Evolutionary conservation across 1,140 invertebrate genomes (phyloP).

Genomic region (Drosophila pectinifera): DNA sequence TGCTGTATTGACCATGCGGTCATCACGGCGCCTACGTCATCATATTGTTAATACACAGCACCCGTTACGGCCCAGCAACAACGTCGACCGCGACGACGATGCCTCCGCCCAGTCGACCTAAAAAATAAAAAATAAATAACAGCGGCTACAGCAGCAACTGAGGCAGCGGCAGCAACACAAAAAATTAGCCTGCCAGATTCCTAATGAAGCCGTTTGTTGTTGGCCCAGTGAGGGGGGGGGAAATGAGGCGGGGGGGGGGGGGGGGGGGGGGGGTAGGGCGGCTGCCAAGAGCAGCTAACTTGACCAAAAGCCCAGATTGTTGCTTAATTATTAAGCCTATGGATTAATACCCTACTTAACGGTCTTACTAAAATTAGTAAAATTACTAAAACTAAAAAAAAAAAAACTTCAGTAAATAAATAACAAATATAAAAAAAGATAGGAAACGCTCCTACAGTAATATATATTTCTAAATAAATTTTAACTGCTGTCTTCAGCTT

Average conservation of each 20-base stretch:
- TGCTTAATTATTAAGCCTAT: slow-evolving; percentile 5
- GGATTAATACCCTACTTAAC: too few species aligned
- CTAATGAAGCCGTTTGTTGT: slow-evolving; percentile 35
- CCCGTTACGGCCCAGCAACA: slow-evolving; percentile 67
- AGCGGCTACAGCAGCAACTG: slow-evolving; percentile 28
- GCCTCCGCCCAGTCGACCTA: slow-evolving; percentile 53
- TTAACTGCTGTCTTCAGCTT: too few species aligned
- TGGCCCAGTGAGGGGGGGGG: slow-evolving; percentile 5
- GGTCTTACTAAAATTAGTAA: too few species aligned
- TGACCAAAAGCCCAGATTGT: not conserved
- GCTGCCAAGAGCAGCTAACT: slow-evolving; percentile 3
- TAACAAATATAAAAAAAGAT: not conserved
- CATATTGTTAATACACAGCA: slow-evolving; percentile 51
- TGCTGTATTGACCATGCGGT: slow-evolving; percentile 51
- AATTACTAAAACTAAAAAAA: too few species aligned
- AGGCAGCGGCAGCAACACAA: slow-evolving; percentile 17
- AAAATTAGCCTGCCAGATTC: slow-evolving; percentile 45
- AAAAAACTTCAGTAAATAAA: too few species aligned
- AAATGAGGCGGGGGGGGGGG: slow-evolving; percentile 2
- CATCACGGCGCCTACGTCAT: slow-evolving; percentile 63
- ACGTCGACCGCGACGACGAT: slow-evolving; percentile 28
- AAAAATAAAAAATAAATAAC: slow-evolving; percentile 34
- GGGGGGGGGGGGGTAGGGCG: not conserved
- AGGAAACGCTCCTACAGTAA: too few species aligned
- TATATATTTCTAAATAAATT: too few species aligned